Conservation (phyloP, 2,113 vertebrate species). For the Passer domesticus region DNA sequence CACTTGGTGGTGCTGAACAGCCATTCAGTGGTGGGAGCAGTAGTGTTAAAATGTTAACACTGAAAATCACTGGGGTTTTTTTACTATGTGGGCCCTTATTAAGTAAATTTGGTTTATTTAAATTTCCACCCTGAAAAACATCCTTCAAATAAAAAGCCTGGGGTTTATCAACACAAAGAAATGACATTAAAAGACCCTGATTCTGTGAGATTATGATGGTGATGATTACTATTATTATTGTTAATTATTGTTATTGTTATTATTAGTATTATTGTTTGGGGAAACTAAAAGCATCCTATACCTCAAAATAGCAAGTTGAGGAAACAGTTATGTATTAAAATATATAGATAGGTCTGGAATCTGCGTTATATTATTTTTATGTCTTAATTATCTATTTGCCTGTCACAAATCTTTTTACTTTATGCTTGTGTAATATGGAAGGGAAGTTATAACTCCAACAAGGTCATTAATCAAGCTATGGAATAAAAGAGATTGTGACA, state of each 20-base stretch:
- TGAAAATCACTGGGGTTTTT: background rate
- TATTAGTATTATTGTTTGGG: background rate
- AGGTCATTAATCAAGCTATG: background rate
- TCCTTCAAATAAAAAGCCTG: background rate
- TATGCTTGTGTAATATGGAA: background rate
- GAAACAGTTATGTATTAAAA: background rate
- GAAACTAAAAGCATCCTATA: background rate
- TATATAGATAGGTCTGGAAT: background rate
- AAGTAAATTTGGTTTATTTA: constrained; percentile 12
- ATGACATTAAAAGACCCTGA: background rate
- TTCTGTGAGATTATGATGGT: background rate
- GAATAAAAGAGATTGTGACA: background rate
- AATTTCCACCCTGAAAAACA: constrained; percentile 10
- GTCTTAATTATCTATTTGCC: background rate
- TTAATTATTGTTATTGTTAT: background rate
- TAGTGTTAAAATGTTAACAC: constrained; percentile 47
- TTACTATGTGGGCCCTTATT: constrained; percentile 14
- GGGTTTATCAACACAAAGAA: background rate
- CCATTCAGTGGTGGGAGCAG: constrained; percentile 22
- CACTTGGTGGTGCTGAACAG: constrained; percentile 47
- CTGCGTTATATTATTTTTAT: background rate
- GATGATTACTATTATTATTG: background rate
- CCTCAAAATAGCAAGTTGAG: background rate
- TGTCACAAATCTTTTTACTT: background rate
- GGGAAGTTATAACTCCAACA: background rate